Evolutionary conservation across 2,113 vertebrate genomes (phyloP), one percentile per base, ranked within the genome.

Genomic region (Syngnathus typhle): DNA sequence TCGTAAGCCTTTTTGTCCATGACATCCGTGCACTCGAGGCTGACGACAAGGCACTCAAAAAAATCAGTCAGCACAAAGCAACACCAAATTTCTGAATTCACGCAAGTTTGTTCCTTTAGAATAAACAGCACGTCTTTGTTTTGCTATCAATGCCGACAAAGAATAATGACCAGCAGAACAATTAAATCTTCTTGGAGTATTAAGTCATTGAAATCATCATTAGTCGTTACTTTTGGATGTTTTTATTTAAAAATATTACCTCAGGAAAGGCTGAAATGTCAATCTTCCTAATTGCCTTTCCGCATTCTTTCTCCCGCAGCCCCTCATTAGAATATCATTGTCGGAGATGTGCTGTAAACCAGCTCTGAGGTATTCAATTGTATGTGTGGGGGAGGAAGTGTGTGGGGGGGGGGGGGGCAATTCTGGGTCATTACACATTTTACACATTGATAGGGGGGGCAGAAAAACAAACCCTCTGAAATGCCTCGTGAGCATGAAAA

Each of bases 261-360:
- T 37, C 27, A 32, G 27, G 7, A 59, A 37, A 38, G 16, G 7
- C 36, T 19, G 36, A 39, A 60, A 60, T 38, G 12, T 32, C 23
- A 23, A 58, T 36, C n/a, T 44, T 38, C 8, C 36, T 38, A 12
- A 43, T 49, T n/a, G 10, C 5, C 15, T 63, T 64, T 9, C 11
- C 12, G 37, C 32, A 38, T 37, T 3, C 18, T 15, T 47, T 60
- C 10, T 43, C 0, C 37, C 1, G 23, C 37, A 72, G 23, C 12
- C 32, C 7, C 65, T 75, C 69, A 69, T 65, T 51, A 61, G 32
- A 44, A 62, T 38, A 8, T 55, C 19, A 41, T 19, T n/a, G 39
- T 15, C 55, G 16, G n/a, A 65, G 51, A 37, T 61, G 27, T 61
- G 43, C 32, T 37, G 10, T 69, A 46, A 77, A 74, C 74, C 52